A percentile compares a stretch with the other conserved stretches of the same genome.
Evolutionary conservation across 2,797 vertebrate species (phyloP).

Genomic region (Chromobotia macracanthus): DNA sequence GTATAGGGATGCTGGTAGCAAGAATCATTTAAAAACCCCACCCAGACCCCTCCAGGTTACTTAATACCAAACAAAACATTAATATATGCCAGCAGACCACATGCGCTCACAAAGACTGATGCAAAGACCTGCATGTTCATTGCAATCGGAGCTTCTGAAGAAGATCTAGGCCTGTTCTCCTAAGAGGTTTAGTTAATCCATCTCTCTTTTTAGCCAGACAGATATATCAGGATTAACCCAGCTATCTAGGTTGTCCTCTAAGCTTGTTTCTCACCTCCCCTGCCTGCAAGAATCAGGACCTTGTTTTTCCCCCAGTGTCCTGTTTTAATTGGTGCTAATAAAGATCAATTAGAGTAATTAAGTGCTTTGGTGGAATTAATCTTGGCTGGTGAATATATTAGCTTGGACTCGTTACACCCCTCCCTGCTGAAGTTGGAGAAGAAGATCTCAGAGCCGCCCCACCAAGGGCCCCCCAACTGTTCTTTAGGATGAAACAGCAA

Average conservation of each 20-base stretch:
- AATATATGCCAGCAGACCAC: not conserved
- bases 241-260: slow-evolving; percentile 14
- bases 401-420: slow-evolving; percentile 55
- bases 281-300: slow-evolving; percentile 65
- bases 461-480: not conserved
- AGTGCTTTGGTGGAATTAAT: slow-evolving; percentile 64
- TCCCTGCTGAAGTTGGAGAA: slow-evolving; percentile 36
- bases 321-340: slow-evolving; percentile 73
- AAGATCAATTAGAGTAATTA: slow-evolving; percentile 77
- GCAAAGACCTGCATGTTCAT: too few species aligned
- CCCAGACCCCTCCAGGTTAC: slow-evolving; percentile 8
- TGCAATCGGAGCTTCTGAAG: not conserved
- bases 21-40: slow-evolving; percentile 76
- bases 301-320: slow-evolving; percentile 65
- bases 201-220: not conserved
- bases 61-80: slow-evolving; percentile 68
- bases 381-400: slow-evolving; percentile 65
- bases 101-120: not conserved
- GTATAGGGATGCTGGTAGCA: slow-evolving; percentile 75
- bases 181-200: not conserved
- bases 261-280: slow-evolving; percentile 49
- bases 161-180: not conserved
- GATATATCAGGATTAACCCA: slow-evolving; percentile 12
- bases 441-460: not conserved
- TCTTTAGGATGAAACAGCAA: not conserved